Evolutionary conservation across 2,888 invertebrate species (phyloP).

Genomic region (Campaea margaritaria): DNA sequence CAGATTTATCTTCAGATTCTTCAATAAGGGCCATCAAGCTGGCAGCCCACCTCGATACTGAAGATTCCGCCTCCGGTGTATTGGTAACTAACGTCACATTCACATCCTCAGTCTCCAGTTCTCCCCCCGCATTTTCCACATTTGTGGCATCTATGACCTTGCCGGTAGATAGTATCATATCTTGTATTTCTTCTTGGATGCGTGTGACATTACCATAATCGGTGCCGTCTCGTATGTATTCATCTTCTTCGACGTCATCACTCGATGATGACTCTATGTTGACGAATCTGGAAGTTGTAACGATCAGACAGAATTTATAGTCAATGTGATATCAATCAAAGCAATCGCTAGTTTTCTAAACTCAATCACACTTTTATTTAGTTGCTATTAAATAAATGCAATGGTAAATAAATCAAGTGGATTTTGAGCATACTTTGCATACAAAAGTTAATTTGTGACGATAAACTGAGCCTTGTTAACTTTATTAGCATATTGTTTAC

Average conservation of each 20-base stretch:
- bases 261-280: constrained; percentile 89
- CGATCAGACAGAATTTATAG: background rate
- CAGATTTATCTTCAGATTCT: constrained; percentile 68
- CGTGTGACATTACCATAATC: constrained; percentile 78
- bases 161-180: constrained; percentile 41
- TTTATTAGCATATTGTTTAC: background rate
- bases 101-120: constrained; percentile 64
- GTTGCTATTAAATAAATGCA: background rate
- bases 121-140: constrained; percentile 63
- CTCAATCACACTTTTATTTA: too few species aligned
- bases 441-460: background rate
- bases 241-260: constrained; percentile 84
- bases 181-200: constrained; percentile 61
- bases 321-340: background rate
- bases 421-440: background rate
- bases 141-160: constrained; percentile 66
- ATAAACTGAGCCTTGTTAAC: background rate
- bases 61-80: constrained; percentile 60
- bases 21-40: constrained; percentile 75
- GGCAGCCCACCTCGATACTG: constrained; percentile 69
- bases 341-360: background rate
- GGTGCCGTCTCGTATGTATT: constrained; percentile 76
- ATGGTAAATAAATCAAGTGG: background rate
- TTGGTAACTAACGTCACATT: constrained; percentile 74
- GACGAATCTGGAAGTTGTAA: constrained; percentile 79